A percentile compares a stretch with the other conserved stretches of the same genome.
Evolutionary conservation across 53 echinoderm and acorn worm species (phyloP).

Genomic region (Holothuria leucospilota): DNA sequence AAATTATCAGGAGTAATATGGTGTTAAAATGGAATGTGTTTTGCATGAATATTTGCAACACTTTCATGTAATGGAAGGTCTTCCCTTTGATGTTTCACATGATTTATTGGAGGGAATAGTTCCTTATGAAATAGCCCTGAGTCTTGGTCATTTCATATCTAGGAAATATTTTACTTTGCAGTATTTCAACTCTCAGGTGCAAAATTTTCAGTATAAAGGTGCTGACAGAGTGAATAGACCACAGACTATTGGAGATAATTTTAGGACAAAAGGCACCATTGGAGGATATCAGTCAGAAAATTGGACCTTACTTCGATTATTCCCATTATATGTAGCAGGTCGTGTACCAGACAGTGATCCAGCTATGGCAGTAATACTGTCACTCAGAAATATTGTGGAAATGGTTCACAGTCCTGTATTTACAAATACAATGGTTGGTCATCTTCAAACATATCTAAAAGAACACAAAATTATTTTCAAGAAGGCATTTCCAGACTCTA

Average conservation of each 20-base stretch:
- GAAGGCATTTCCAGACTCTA: not conserved
- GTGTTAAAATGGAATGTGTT: slow-evolving; percentile 1
- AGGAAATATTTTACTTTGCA: not conserved
- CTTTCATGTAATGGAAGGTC: slow-evolving; percentile 17
- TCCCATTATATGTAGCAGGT: not conserved
- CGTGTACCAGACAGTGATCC: slow-evolving; percentile 4
- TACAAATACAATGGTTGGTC: not conserved
- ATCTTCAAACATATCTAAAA: not conserved
- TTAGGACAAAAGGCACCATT: not conserved
- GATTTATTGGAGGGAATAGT: slow-evolving; percentile 19
- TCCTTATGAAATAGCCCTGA: not conserved
- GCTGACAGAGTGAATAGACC: slow-evolving; percentile 15
- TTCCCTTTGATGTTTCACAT: slow-evolving; percentile 24
- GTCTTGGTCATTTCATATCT: not conserved
- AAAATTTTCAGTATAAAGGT: not conserved
- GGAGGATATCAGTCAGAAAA: slow-evolving; percentile 25
- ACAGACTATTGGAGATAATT: slow-evolving; percentile 7
- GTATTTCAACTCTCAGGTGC: not conserved
- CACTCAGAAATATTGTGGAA: not conserved
- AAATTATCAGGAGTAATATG: not conserved
- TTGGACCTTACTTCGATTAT: slow-evolving; percentile 17
- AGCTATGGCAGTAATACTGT: slow-evolving; percentile 9
- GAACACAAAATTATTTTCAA: not conserved
- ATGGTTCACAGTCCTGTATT: not conserved
- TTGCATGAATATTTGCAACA: not conserved